Base-by-base conservation (phyloP, 1,140 invertebrate genomes). In the Ceratina calcarata region DNA sequence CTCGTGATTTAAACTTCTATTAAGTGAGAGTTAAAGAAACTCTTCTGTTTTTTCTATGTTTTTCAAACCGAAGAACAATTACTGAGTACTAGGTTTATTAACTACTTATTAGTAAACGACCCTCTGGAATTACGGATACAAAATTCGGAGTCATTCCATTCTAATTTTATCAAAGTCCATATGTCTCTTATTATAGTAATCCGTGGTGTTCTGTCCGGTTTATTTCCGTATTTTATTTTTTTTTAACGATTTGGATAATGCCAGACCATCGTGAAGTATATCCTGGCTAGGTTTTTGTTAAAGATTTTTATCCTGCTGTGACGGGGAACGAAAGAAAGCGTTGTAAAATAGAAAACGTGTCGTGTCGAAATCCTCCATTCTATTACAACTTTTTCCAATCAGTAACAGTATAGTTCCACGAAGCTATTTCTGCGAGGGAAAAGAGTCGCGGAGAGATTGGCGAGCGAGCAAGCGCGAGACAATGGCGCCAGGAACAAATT, bases 401-500 rank as follows among this genome's bases (percentile, higher is more conserved):
- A 45, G n/a, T 8, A 51, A 58, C 20, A 15, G 27, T 24, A 49
- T 12, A n/a, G 20, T 72, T 78, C 76, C 18, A 2, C 60, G 76
- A 64, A 78, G 32, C 32, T 37, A 24, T 82, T 77, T 71, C 20
- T 16, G 55, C n/a, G n/a, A 61, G 27, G 61, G 73, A 58, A 49
- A 53, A 53, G 16, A 53, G 57, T 32, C 20, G 27, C 49, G 16
- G 45, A 53, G 58, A 64, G 60, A 22, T 16, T 16, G 22, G 16
- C 37, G 32, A 27, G 27, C 8, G 6, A 45, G 37, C 37, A 45
- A 10, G 58, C 12, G 16, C 67, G 45, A 71, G 80, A 86, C 81
- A 86, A 84, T 85, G 73, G 67, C 45, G 66, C 58, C 55, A 49
- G 60, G 22, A 37, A 61, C 45, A 32, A 77, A 74, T 62, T 89